Evolutionary conservation across 2,113 vertebrate species (phyloP).

Genomic region (Lamprologus speciosus): DNA sequence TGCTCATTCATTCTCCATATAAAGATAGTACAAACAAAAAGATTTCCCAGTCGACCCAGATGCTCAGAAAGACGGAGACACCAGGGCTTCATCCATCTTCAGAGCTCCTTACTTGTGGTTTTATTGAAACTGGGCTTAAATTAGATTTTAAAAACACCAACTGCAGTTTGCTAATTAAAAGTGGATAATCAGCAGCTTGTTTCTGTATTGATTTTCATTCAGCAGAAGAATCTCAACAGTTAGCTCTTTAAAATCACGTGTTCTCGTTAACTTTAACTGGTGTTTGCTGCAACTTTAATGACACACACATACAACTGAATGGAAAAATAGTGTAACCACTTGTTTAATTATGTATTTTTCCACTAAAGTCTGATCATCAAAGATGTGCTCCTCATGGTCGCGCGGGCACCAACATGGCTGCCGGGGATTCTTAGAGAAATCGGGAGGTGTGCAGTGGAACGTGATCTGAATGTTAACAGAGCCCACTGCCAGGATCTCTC

Average conservation of each 20-base stretch:
- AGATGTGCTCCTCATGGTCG: background rate
- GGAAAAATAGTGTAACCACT: background rate
- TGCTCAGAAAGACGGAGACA: background rate
- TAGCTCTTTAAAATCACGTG: background rate
- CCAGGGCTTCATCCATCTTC: background rate
- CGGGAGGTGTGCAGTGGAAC: constrained; percentile 39
- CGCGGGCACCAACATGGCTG: constrained; percentile 2
- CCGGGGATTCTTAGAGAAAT: constrained; percentile 1
- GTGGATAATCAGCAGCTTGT: background rate
- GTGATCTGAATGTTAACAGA: constrained; percentile 28
- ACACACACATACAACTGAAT: background rate
- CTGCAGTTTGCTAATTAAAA: background rate
- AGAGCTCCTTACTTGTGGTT: background rate
- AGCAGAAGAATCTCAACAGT: background rate
- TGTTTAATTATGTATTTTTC: background rate
- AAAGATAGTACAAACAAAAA: background rate
- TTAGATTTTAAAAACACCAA: background rate
- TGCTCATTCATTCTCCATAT: background rate
- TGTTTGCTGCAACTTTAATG: background rate
- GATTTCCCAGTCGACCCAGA: background rate
- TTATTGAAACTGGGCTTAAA: background rate
- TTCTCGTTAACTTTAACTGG: constrained; percentile 2
- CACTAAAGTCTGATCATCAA: background rate
- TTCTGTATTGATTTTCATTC: background rate
- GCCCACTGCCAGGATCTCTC: background rate